Conservation (phyloP, 1,140 invertebrate species). For the Samia ricini region DNA sequence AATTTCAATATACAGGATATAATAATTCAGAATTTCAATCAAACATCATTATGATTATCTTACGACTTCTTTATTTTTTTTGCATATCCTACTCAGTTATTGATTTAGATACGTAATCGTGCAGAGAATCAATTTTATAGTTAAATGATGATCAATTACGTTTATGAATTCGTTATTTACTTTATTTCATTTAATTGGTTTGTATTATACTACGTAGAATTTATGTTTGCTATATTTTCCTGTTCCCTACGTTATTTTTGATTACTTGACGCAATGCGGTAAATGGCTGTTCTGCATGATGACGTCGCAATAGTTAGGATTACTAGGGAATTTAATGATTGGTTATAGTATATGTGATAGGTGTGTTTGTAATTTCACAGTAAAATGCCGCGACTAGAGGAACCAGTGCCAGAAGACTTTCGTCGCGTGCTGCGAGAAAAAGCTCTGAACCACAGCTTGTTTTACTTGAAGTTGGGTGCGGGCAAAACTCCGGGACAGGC, state of each 20-base stretch:
- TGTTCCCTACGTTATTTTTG: too few relatives aligned
- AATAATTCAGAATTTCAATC: neutral
- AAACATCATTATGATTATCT: neutral
- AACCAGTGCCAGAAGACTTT: slow-evolving; percentile 64
- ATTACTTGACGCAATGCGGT: neutral
- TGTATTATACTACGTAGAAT: neutral
- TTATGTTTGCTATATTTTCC: neutral
- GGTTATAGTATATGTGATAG: neutral
- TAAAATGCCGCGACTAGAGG: slow-evolving; percentile 62
- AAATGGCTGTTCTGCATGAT: neutral
- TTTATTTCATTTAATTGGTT: neutral
- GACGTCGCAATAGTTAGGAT: neutral
- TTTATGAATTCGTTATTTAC: neutral
- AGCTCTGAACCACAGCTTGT: slow-evolving; percentile 70
- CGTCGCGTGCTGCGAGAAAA: slow-evolving; percentile 70
- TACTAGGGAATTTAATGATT: neutral
- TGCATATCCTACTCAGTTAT: neutral
- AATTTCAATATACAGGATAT: too few relatives aligned
- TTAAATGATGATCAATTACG: neutral
- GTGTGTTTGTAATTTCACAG: neutral
- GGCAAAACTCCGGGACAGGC: slow-evolving; percentile 44
- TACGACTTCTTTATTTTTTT: neutral
- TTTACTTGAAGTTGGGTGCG: slow-evolving; percentile 69
- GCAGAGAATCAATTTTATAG: neutral
- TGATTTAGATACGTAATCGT: neutral